These are phyloP conservation scores for Catharus bicknelli DNA, from an alignment of 2,113 vertebrate species.

Conservation along the genomic window DNA sequence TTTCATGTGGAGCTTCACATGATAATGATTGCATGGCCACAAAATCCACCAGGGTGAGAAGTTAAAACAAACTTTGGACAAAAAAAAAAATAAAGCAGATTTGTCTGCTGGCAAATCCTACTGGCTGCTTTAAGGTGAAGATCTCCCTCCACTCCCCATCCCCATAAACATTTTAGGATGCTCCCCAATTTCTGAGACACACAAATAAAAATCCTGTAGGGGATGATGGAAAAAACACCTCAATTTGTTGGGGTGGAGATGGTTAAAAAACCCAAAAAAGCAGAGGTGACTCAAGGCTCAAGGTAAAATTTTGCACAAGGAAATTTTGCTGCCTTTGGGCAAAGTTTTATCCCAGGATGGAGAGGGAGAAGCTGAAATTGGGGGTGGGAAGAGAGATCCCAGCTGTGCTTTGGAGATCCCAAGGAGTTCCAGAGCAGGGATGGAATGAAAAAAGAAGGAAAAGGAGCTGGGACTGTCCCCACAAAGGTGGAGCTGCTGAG, in stretches of 20 bases:
- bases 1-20: background rate
- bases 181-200: background rate
- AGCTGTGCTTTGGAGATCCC: background rate
- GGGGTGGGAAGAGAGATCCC: background rate
- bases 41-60: background rate
- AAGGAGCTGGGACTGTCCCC: background rate
- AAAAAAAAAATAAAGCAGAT: too few species aligned
- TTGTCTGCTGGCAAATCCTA: too few species aligned
- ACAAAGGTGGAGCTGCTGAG: background rate
- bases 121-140: too few species aligned
- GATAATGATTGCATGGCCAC: background rate
- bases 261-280: background rate
- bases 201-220: background rate
- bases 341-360: background rate
- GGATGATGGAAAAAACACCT: background rate
- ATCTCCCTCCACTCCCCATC: too few species aligned
- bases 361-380: background rate
- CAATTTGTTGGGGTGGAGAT: background rate
- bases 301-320: background rate
- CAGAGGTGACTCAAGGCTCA: background rate
- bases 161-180: background rate
- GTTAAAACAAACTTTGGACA: background rate
- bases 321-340: background rate
- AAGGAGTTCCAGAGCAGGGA: background rate
- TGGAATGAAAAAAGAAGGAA: background rate